Evolutionary conservation across 2,113 vertebrate genomes (phyloP), one percentile per base, ranked within the genome.

Genomic region (Xiphias gladius): DNA sequence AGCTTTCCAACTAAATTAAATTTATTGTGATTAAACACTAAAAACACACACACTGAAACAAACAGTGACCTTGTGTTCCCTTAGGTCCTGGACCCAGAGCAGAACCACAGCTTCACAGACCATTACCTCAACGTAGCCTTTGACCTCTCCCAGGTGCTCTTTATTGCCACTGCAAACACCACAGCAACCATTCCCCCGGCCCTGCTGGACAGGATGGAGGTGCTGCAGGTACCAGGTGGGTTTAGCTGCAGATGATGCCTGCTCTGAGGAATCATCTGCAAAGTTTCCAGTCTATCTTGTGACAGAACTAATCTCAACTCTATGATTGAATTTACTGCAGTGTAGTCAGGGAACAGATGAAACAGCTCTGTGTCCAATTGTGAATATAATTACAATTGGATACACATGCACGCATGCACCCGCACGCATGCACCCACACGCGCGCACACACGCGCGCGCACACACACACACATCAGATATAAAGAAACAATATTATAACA

Each of bases 141-240:
- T 84, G 98, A 99, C 93, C 96, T 99, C 83, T 99, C 98, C 37
- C 98, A 99, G 94, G 98, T 99, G 55, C 97, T 99, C 59, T 99
- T 99, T 68, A 99, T 99, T 43, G 98, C 98, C 55, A 99, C 98
- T 0, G 98, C 98, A 59, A 99, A 99, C 86, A 97, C 95, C 3
- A 99, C 96, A 0, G 96, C 97, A 0, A 97, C 97, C 17, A 99
- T 99, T 59, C 97, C 98, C 11, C 96, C 97, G 0, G 98, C 98
- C 19, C 92, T 99, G 73, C 87, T 99, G 92, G 98, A 99, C 94
- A 95, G 98, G 68, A 99, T 99, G 98, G 98, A 99, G 89, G 93
- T 99, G 72, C 96, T 99, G 67, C 97, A 98, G 84, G 98, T 99
- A 73, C 96, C 97, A 97, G 98, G 98, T 99, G 95, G 92, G 94